phyloP scores from a whole-genome alignment of 1,140 invertebrate species.

The Diachasmimorpha longicaudata region DNA sequence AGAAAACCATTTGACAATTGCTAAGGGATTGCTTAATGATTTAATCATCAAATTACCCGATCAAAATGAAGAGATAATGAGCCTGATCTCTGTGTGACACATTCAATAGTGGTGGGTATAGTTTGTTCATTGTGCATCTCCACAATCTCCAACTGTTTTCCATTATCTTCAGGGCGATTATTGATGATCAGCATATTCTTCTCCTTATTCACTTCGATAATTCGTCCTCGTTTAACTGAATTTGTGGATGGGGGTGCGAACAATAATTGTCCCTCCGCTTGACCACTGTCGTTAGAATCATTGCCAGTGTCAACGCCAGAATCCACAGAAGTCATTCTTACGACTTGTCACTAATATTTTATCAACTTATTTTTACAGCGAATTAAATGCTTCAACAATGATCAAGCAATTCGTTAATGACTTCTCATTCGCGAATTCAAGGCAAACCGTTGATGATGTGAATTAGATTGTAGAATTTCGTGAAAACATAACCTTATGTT shows the following conservation, averaged over 20 bases:
- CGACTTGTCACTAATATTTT: neutral
- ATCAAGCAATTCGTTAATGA: too few species aligned
- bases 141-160: neutral
- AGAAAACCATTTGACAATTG: too few species aligned
- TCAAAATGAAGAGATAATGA: neutral
- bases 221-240: neutral
- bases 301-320: constrained; percentile 72
- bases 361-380: too few species aligned
- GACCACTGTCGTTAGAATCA: constrained; percentile 68
- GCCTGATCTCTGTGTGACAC: neutral
- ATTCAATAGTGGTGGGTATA: neutral
- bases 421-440: too few species aligned
- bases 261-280: constrained; percentile 11
- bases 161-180: neutral
- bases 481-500: too few species aligned
- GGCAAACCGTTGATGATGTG: too few species aligned
- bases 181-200: too few species aligned
- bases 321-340: constrained; percentile 60
- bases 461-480: too few species aligned
- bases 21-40: too few species aligned
- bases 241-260: neutral
- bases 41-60: neutral
- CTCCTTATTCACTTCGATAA: neutral
- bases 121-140: neutral
- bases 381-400: too few species aligned